phyloP scores from a whole-genome alignment of 2,797 vertebrate genomes.

The Calcarius lapponicus region DNA sequence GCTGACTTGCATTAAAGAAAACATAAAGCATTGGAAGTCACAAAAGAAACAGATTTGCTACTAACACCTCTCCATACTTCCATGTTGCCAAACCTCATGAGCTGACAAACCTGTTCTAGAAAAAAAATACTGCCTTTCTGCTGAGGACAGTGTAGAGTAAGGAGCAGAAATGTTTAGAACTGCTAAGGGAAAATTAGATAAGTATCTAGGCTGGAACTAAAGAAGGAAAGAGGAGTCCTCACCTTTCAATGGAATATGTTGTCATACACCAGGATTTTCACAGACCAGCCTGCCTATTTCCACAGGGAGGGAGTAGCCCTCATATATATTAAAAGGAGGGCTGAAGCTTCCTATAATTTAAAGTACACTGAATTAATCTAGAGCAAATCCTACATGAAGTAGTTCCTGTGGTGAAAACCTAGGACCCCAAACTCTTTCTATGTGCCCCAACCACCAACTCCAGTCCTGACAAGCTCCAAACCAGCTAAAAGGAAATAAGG shows the following conservation, averaged over 20 bases:
- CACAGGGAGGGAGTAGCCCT: neutral
- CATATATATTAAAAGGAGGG: neutral
- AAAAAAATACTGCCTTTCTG: neutral
- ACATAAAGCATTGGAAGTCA: neutral
- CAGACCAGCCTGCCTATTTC: neutral
- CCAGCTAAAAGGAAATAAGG: neutral
- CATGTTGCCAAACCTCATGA: neutral
- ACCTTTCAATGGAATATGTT: neutral
- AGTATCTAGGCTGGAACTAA: neutral
- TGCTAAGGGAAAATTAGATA: neutral
- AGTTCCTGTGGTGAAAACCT: neutral
- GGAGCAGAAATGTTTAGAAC: neutral
- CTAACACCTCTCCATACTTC: neutral
- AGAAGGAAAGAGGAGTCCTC: fast-evolving
- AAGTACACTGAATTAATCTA: neutral
- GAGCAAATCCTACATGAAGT: neutral
- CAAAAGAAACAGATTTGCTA: neutral
- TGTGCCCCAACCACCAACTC: neutral
- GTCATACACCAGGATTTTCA: neutral
- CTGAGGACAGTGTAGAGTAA: neutral
- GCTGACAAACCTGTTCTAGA: neutral
- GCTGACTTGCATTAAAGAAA: neutral
- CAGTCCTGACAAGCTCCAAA: neutral
- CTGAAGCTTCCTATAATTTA: neutral
- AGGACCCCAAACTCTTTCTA: neutral